Conservation (phyloP, 2,888 invertebrate species). For the Drosophila conformis region DNA sequence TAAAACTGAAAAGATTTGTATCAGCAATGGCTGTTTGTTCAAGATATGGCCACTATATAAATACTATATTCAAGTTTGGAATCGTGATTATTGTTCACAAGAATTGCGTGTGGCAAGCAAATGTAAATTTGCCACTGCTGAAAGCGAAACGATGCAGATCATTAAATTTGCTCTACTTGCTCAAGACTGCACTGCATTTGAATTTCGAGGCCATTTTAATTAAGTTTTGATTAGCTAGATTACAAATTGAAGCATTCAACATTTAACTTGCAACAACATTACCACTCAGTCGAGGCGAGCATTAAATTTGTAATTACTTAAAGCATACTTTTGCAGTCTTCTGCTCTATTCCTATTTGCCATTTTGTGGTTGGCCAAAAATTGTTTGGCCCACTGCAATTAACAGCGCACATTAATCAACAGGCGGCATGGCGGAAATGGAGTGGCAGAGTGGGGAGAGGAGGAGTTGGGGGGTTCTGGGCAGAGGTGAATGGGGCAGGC, state of each 20-base stretch:
- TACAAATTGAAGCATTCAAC: neutral
- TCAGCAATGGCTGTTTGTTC: neutral
- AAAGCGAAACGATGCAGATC: neutral
- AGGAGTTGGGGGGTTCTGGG: neutral
- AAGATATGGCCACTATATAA: neutral
- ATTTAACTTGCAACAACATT: neutral
- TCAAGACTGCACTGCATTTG: neutral
- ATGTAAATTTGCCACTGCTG: neutral
- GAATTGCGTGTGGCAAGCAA: neutral
- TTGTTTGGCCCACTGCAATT: slow-evolving; percentile 59
- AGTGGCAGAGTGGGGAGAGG: neutral
- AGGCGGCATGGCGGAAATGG: slow-evolving; percentile 50
- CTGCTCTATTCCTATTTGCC: slow-evolving; percentile 27
- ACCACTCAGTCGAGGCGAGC: neutral
- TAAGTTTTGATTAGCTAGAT: neutral
- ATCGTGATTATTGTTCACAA: neutral
- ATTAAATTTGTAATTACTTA: slow-evolving; percentile 6
- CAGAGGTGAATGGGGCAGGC: neutral
- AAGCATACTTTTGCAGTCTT: slow-evolving; percentile 32
- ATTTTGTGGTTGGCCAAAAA: slow-evolving; percentile 28
- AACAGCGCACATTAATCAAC: slow-evolving; percentile 75
- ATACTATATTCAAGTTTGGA: neutral
- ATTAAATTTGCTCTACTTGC: neutral
- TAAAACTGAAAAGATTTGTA: too few relatives aligned
- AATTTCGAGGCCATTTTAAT: neutral